These are phyloP conservation scores for Peromyscus eremicus DNA, from an alignment of 2,797 vertebrate genomes.

Conservation along the genomic window DNA sequence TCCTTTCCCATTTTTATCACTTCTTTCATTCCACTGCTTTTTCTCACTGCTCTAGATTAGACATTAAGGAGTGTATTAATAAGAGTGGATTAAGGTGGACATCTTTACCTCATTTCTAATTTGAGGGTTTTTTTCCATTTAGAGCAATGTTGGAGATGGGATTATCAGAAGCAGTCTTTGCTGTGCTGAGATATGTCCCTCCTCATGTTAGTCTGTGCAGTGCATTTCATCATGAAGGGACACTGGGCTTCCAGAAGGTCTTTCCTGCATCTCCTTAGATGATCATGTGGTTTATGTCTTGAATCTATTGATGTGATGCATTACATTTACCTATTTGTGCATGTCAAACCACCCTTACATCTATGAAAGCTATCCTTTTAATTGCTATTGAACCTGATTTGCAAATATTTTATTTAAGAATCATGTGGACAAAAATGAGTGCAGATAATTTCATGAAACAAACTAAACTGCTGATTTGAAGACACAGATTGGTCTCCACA, in stretches of 20 bases:
- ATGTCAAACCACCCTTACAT: not conserved
- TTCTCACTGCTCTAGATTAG: not conserved
- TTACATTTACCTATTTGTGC: not conserved
- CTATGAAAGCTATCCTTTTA: not conserved
- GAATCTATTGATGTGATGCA: not conserved
- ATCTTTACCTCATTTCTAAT: not conserved
- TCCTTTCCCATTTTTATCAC: not conserved
- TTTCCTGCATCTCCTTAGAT: not conserved
- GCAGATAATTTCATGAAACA: not conserved
- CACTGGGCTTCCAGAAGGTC: not conserved
- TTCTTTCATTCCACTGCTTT: not conserved
- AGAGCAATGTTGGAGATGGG: not conserved
- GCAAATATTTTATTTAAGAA: not conserved
- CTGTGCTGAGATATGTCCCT: not conserved
- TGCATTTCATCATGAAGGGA: not conserved
- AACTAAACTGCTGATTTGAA: not conserved
- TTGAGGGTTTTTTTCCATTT: not conserved
- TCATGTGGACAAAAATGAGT: not conserved
- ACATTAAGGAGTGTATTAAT: not conserved
- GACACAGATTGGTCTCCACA: not conserved
- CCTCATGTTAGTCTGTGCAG: no score
- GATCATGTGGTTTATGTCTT: not conserved
- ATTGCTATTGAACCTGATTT: not conserved
- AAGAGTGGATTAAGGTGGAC: not conserved
- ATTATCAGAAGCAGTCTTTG: not conserved